These are phyloP conservation scores for Clanis bilineata DNA, from an alignment of 2,888 invertebrate genomes.

Conservation along the genomic window DNA sequence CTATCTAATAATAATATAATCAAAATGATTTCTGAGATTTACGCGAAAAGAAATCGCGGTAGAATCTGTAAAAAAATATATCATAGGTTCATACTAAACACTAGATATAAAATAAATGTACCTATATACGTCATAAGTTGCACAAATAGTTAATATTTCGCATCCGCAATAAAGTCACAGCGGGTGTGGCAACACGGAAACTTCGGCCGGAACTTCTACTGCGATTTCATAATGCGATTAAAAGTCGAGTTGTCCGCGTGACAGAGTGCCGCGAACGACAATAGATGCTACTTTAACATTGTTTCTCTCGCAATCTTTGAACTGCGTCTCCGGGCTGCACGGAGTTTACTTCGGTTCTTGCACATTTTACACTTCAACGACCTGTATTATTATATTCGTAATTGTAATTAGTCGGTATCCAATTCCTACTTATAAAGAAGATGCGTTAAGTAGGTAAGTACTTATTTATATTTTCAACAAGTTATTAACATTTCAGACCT, in stretches of 20 bases:
- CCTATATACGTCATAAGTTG: background rate
- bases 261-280: conserved; percentile 34
- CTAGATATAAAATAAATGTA: no score
- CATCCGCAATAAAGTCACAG: conserved; percentile 28
- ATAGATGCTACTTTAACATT: conserved; percentile 63
- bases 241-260: conserved; percentile 49
- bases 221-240: conserved; percentile 54
- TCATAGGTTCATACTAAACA: no score
- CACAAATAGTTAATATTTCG: conserved; percentile 28
- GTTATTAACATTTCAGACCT: no score
- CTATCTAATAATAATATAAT: no score
- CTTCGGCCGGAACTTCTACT: conserved; percentile 42
- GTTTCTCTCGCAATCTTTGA: conserved; percentile 39
- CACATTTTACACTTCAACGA: conserved; percentile 18
- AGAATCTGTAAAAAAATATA: no score
- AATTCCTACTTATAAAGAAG: background rate
- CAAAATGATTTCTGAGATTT: no score
- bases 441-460: no score
- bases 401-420: no score
- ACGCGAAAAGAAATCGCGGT: no score
- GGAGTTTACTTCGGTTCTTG: conserved; percentile 12
- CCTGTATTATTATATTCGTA: background rate
- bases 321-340: conserved; percentile 15
- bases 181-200: conserved; percentile 34
- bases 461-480: no score